Percentiles rank a stretch among this genome's conserved stretches.
Evolutionary conservation across 2,888 invertebrate species (phyloP).

Genomic region (Rosalia funebris): DNA sequence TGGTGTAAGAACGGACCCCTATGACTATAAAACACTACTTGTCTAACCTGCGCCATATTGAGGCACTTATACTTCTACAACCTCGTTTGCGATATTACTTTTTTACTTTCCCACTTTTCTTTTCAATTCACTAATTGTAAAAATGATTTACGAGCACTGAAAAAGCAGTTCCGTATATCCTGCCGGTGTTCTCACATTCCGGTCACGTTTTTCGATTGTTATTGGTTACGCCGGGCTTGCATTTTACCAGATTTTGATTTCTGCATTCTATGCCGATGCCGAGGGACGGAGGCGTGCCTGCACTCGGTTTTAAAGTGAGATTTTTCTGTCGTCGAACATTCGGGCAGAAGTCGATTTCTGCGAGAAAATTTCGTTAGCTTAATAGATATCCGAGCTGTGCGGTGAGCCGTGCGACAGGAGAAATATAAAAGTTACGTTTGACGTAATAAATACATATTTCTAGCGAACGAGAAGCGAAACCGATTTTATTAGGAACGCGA

Average conservation of each 20-base stretch:
- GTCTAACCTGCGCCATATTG: slow-evolving; percentile 11
- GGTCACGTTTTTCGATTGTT: slow-evolving; percentile 55
- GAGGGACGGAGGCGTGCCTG: slow-evolving; percentile 4
- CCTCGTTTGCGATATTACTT: slow-evolving; percentile 34
- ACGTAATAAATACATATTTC: slow-evolving; percentile 14
- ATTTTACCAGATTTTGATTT: slow-evolving; percentile 51
- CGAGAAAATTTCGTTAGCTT: slow-evolving; percentile 39
- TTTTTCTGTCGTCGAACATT: slow-evolving; percentile 8
- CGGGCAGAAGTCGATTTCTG: slow-evolving; percentile 36
- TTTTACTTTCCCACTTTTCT: slow-evolving; percentile 46
- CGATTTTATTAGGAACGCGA: too few relatives aligned
- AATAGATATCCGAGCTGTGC: slow-evolving; percentile 27
- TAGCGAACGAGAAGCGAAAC: too few relatives aligned
- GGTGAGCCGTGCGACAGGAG: slow-evolving; percentile 18
- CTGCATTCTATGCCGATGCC: slow-evolving; percentile 41
- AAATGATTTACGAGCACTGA: slow-evolving; percentile 53
- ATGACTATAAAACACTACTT: slow-evolving; percentile 19
- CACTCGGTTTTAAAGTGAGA: slow-evolving; percentile 19
- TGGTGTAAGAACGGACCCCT: background rate
- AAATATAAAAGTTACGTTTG: slow-evolving; percentile 26
- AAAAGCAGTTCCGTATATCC: slow-evolving; percentile 37
- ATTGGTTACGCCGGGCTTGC: slow-evolving; percentile 51
- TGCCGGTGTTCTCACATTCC: slow-evolving; percentile 46
- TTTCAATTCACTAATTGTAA: slow-evolving; percentile 56
- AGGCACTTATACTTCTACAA: slow-evolving; percentile 16